Evolutionary conservation across 2,888 invertebrate species (phyloP).

Genomic region (Cyrtodaria siliqua): DNA sequence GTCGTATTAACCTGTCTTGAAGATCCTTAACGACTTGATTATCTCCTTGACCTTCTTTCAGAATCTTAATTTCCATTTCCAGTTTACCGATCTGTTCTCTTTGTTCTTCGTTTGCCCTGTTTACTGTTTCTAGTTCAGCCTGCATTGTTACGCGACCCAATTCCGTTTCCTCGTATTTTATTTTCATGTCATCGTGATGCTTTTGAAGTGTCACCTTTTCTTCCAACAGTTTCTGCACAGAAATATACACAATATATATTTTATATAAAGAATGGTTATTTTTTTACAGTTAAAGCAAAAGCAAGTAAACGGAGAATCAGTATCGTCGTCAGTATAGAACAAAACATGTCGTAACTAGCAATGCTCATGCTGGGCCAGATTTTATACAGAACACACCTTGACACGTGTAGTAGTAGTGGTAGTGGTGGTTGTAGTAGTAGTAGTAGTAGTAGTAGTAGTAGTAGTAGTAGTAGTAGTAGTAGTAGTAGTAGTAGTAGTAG

Average conservation of each 20-base stretch:
- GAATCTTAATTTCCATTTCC: constrained; percentile 61
- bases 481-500: constrained; percentile 23
- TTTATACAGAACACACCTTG: not conserved
- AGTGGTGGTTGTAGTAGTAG: no score
- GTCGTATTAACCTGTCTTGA: constrained; percentile 67
- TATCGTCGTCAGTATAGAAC: no score
- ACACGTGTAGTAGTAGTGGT: no score
- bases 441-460: constrained; percentile 6
- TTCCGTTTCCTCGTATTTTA: constrained; percentile 53
- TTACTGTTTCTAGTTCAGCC: constrained; percentile 58
- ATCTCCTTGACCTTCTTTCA: constrained; percentile 61
- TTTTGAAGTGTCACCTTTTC: constrained; percentile 55
- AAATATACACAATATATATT: no score
- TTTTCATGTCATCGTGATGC: constrained; percentile 63
- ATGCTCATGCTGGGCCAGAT: no score
- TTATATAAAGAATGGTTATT: no score
- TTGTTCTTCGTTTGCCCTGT: constrained; percentile 63
- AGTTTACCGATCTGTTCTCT: constrained; percentile 47
- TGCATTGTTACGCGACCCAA: constrained; percentile 43
- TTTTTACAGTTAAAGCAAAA: no score
- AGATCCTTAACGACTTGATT: constrained; percentile 67
- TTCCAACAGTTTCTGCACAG: constrained; percentile 52
- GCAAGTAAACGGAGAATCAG: no score
- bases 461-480: constrained; percentile 14
- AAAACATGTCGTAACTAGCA: no score